phyloP scores from a whole-genome alignment of 2,797 vertebrate species.

The Pseudochaenichthys georgianus region DNA sequence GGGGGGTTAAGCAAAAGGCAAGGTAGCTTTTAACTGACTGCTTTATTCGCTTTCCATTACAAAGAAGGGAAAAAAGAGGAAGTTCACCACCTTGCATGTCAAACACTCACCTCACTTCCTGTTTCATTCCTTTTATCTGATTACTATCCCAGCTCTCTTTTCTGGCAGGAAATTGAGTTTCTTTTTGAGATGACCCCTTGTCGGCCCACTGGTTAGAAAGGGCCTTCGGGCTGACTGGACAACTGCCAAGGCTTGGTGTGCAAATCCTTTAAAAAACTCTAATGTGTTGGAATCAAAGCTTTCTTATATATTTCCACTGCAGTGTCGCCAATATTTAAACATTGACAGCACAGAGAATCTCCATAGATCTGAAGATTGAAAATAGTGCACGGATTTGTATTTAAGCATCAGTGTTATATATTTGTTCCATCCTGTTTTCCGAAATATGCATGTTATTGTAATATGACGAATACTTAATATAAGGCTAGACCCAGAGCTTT shows the following conservation, averaged over 20 bases:
- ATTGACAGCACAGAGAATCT: not conserved
- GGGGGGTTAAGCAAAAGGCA: slow-evolving; percentile 4
- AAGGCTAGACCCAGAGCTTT: slow-evolving; percentile 36
- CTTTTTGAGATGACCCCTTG: slow-evolving; percentile 53
- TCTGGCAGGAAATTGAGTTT: slow-evolving; percentile 70
- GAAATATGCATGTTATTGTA: not conserved
- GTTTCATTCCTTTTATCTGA: slow-evolving; percentile 60
- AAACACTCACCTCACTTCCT: slow-evolving; percentile 68
- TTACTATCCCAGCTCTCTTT: slow-evolving; percentile 56
- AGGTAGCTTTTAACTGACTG: slow-evolving; percentile 21
- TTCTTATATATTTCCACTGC: not conserved
- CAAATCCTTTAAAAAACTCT: slow-evolving; percentile 18
- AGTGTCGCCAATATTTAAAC: not conserved
- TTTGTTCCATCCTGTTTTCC: slow-evolving; percentile 7
- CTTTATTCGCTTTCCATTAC: slow-evolving; percentile 29
- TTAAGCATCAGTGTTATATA: slow-evolving; percentile 7
- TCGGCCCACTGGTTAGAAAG: slow-evolving; percentile 18
- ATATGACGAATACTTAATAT: slow-evolving; percentile 6
- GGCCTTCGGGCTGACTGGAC: slow-evolving; percentile 26
- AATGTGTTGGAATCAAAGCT: not conserved
- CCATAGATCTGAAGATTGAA: slow-evolving; percentile 7
- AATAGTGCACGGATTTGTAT: not conserved
- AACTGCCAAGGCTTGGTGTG: slow-evolving; percentile 32
- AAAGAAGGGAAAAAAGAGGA: slow-evolving; percentile 31
- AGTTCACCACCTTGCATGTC: slow-evolving; percentile 56